Percentiles rank a stretch among this genome's conserved stretches.
Evolutionary conservation across 1,140 invertebrate species (phyloP).

Genomic region (Macrocentrus cingulum): DNA sequence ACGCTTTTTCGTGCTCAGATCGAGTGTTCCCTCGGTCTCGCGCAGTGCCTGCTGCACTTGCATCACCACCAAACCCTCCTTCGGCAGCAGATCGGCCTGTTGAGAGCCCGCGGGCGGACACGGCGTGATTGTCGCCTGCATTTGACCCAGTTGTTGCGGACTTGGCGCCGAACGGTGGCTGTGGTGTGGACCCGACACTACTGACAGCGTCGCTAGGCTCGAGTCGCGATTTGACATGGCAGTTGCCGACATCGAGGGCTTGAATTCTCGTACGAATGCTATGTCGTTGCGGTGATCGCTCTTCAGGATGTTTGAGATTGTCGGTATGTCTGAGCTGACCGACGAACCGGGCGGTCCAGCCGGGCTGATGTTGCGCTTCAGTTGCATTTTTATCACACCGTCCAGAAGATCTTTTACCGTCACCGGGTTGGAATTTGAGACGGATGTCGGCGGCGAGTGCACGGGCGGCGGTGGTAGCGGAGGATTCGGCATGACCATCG

Average conservation of each 20-base stretch:
- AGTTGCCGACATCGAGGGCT: constrained; percentile 47
- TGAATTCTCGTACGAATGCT: constrained; percentile 60
- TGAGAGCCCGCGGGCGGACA: constrained; percentile 54
- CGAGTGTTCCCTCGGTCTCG: constrained; percentile 64
- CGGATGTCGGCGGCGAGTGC: constrained; percentile 57
- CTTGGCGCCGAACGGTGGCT: constrained; percentile 49
- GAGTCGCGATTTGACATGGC: constrained; percentile 56
- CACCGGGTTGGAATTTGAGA: constrained; percentile 59
- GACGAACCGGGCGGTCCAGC: constrained; percentile 42
- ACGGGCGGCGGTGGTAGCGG: constrained; percentile 49
- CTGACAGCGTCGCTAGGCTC: constrained; percentile 68
- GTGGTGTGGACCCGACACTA: constrained; percentile 60
- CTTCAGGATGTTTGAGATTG: constrained; percentile 69
- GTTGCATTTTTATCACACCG: constrained; percentile 73
- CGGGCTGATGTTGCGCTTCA: constrained; percentile 66
- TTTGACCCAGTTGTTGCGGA: constrained; percentile 58
- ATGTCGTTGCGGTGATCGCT: constrained; percentile 60
- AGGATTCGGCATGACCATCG: constrained; percentile 36
- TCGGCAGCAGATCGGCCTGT: constrained; percentile 46
- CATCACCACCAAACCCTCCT: constrained; percentile 67
- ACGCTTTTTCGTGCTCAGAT: constrained; percentile 80
- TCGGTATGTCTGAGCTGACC: constrained; percentile 61
- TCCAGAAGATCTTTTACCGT: constrained; percentile 76
- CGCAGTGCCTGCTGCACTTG: constrained; percentile 61
- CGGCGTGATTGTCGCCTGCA: constrained; percentile 69